Conservation (phyloP, 2,797 vertebrate species). For the Clarias platycephalus region DNA sequence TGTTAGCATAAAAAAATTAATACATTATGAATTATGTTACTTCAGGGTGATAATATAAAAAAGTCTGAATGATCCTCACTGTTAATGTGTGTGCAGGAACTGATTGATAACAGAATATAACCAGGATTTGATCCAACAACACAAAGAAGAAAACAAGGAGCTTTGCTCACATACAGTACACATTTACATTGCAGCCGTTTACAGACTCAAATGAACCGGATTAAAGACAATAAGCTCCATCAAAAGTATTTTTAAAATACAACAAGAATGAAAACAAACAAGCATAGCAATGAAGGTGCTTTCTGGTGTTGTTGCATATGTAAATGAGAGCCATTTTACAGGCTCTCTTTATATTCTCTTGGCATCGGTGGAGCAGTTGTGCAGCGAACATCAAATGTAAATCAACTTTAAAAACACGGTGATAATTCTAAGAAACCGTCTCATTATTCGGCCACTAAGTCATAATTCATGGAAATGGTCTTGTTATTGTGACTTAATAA, state of each 20-base stretch:
- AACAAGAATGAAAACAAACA: neutral
- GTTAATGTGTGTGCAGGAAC: neutral
- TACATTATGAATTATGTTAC: too few relatives aligned
- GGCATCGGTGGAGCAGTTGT: too few relatives aligned
- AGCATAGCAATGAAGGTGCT: neutral
- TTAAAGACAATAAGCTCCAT: neutral
- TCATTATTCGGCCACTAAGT: neutral
- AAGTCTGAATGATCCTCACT: neutral
- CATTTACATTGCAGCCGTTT: neutral
- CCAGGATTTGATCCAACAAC: neutral
- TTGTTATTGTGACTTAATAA: constrained; percentile 18
- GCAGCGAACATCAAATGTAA: neutral
- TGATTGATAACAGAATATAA: neutral
- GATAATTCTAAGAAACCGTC: neutral
- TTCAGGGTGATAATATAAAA: too few relatives aligned
- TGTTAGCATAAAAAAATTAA: too few relatives aligned
- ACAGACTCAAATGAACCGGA: neutral
- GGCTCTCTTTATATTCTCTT: neutral
- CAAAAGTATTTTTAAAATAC: neutral
- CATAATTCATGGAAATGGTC: neutral
- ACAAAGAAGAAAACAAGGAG: neutral
- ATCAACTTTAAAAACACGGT: neutral
- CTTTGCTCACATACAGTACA: neutral
- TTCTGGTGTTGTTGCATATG: neutral
- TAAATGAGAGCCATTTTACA: neutral